phyloP scores from a whole-genome alignment of 2,888 invertebrate species.

The Eupithecia insigniata region DNA sequence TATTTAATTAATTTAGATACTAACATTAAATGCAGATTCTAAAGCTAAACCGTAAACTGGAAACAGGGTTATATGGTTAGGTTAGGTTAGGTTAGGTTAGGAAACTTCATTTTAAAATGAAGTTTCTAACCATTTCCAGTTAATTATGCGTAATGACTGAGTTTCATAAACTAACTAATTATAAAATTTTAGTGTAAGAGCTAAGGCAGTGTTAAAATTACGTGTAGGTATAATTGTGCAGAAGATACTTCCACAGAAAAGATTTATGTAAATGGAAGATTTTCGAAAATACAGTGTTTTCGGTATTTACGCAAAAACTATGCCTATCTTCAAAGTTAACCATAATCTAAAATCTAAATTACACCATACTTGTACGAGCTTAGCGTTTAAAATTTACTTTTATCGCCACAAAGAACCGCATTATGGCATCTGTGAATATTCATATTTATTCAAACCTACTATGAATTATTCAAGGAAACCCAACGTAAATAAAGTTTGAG shows the following conservation, averaged over 20 bases:
- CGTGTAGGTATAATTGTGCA: too few relatives aligned
- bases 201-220: background rate
- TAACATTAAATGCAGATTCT: slow-evolving; percentile 36
- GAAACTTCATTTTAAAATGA: background rate
- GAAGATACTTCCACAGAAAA: background rate
- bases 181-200: background rate
- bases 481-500: background rate
- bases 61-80: background rate
- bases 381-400: background rate
- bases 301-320: background rate
- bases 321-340: background rate
- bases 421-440: background rate
- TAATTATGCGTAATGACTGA: background rate
- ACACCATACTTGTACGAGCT: background rate
- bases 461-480: slow-evolving; percentile 5
- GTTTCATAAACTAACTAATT: background rate
- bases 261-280: background rate
- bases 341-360: background rate
- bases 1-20: slow-evolving; percentile 18
- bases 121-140: too few relatives aligned
- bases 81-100: too few relatives aligned
- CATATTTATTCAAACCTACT: background rate
- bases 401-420: background rate
- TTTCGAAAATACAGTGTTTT: background rate
- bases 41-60: slow-evolving; percentile 2